A percentile compares a stretch with the other conserved stretches of the same genome.
phyloP scores from a whole-genome alignment of 2,888 invertebrate genomes.

The Tetragnatha montana region DNA sequence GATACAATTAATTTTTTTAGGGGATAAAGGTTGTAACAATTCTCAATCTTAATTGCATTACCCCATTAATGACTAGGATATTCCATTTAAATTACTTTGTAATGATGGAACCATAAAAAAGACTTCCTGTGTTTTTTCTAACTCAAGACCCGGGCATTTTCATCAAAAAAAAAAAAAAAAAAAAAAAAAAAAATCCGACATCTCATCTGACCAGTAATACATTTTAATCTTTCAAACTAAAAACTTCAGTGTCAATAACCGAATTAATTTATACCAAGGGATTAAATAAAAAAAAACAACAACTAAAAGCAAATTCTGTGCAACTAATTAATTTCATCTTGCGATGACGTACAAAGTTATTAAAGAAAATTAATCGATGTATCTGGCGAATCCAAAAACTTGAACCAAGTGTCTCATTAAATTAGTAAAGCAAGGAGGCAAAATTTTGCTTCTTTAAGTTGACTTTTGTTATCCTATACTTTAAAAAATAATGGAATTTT shows the following conservation, averaged over 20 bases:
- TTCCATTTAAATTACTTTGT: not conserved
- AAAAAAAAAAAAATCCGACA: not conserved
- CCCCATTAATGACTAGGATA: not conserved
- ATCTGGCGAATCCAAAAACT: conserved; percentile 19
- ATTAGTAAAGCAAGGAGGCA: not conserved
- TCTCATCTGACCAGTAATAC: not conserved
- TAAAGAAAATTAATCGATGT: conserved; percentile 43
- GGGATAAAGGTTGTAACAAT: too few species aligned
- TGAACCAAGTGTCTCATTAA: conserved; percentile 33
- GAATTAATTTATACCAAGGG: conserved; percentile 30
- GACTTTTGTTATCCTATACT: conserved; percentile 2
- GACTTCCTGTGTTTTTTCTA: not conserved
- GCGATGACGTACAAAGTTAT: conserved; percentile 16
- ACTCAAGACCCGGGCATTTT: not conserved
- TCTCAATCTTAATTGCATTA: not conserved
- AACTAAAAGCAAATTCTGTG: not conserved
- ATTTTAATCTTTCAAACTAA: conserved; percentile 28
- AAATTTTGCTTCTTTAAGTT: not conserved
- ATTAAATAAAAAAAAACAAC: conserved; percentile 27
- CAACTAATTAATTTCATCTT: conserved; percentile 46
- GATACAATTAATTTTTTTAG: too few species aligned
- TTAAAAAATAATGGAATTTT: conserved; percentile 6
- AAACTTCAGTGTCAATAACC: conserved; percentile 10
- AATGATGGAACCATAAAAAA: not conserved
- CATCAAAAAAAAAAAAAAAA: not conserved